Evolutionary conservation across 2,113 vertebrate species (phyloP), one percentile per base, ranked within the genome.

Genomic region (Scartelaos histophorus): DNA sequence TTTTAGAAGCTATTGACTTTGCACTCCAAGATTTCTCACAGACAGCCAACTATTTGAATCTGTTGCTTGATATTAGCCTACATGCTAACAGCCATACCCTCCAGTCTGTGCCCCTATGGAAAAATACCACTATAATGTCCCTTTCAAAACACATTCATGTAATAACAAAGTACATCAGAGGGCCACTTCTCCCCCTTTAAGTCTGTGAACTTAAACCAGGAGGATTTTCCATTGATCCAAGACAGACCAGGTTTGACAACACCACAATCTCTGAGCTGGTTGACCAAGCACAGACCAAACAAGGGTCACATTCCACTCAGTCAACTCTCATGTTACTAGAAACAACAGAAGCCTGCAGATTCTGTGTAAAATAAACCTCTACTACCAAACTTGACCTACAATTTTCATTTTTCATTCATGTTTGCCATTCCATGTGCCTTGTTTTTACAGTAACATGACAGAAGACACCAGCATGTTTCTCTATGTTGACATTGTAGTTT

Each of bases 261-360:
- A 75, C 57, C 67, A 67, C 22, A 80, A 62, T 70, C 66, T 29
- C 45, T 64, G 51, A 24, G 49, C 22, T 22, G 29, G 57, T 60
- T 13, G 53, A 22, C 46, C 47, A 71, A 82, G 46, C 74, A 82
- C 62, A 46, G 58, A 76, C 80, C 45, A 77, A 47, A 71, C 49
- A 58, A 6, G 61, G 69, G 29, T 88, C 74, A 77, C n/a, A 68
- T 86, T 90, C 78, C 79, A 78, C 68, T 68, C 70, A 64, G 46
- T 38, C 57, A 45, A 15, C 67, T 71, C 60, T 76, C 9, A 73
- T 15, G 60, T 85, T 82, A 75, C 79, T 70, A 19, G 47, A 69
- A 65, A 53, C 53, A 15, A 60, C 21, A 76, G 11, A 7, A 19
- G 66, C 67, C 11, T 34, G 71, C 38, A 49, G 74, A 75, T 74